These are phyloP conservation scores for Pegoplata infirma DNA, from an alignment of 2,888 invertebrate genomes.

Conservation along the genomic window DNA sequence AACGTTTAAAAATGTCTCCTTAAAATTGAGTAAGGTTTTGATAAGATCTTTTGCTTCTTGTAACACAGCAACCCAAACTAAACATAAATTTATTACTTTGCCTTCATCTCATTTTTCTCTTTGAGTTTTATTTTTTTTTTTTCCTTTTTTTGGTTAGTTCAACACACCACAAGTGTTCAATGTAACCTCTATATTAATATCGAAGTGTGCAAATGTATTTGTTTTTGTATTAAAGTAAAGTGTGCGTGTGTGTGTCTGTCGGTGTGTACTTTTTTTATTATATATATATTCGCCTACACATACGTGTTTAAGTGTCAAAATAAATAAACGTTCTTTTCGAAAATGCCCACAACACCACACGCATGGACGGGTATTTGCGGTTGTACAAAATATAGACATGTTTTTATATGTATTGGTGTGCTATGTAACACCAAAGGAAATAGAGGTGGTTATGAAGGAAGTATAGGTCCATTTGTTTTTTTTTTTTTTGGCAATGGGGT, in stretches of 20 bases:
- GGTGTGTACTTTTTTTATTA: background rate
- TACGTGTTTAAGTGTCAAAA: conserved; percentile 57
- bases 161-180: background rate
- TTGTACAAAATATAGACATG: conserved; percentile 22
- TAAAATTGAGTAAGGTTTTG: conserved; percentile 19
- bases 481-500: conserved; percentile 9
- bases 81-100: background rate
- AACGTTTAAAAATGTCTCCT: background rate
- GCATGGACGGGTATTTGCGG: conserved; percentile 26
- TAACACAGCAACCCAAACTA: background rate
- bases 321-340: conserved; percentile 45
- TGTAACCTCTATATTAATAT: too few species aligned
- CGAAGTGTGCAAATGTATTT: background rate
- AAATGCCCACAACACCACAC: conserved; percentile 21
- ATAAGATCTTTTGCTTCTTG: conserved; percentile 5
- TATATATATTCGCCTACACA: conserved; percentile 13
- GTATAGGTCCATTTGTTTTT: background rate
- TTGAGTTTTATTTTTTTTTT: too few species aligned
- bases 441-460: background rate
- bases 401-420: background rate
- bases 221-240: too few species aligned
- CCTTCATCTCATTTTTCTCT: background rate
- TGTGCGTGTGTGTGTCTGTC: background rate
- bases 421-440: background rate
- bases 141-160: background rate